These are phyloP conservation scores for Pampusana beccarii DNA, from an alignment of 2,113 vertebrate species.

Conservation along the genomic window DNA sequence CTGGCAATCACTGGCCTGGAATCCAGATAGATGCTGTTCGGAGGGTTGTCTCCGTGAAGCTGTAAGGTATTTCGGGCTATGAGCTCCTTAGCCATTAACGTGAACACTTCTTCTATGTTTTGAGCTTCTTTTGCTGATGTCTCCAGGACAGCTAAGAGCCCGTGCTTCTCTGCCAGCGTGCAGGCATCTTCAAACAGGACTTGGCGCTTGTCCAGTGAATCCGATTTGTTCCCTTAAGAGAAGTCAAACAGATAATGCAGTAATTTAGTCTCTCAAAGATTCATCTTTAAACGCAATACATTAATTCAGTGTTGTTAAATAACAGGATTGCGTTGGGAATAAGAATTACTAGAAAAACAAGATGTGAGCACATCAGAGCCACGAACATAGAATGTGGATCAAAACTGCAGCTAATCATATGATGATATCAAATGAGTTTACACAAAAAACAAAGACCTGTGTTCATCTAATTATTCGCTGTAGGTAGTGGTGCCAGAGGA, in stretches of 20 bases:
- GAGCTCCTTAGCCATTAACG: slow-evolving; percentile 80
- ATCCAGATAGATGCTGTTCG: slow-evolving; percentile 68
- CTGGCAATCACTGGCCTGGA: slow-evolving; percentile 75
- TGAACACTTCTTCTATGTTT: slow-evolving; percentile 84
- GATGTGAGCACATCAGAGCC: background rate
- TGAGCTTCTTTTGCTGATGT: slow-evolving; percentile 89
- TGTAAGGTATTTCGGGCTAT: slow-evolving; percentile 78
- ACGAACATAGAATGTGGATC: background rate
- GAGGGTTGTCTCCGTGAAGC: slow-evolving; percentile 57
- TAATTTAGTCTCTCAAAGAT: background rate
- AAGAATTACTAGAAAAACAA: background rate
- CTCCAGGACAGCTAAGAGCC: slow-evolving; percentile 89
- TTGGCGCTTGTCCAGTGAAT: slow-evolving; percentile 82
- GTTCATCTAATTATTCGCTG: background rate
- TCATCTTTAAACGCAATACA: background rate
- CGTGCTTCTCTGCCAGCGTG: slow-evolving; percentile 82
- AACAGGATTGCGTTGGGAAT: background rate
- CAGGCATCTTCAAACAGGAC: slow-evolving; percentile 91
- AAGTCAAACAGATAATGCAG: background rate
- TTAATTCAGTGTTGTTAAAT: background rate
- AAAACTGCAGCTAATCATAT: background rate
- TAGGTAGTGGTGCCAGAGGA: background rate
- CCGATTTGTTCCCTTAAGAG: slow-evolving; percentile 89
- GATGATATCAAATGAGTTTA: background rate
- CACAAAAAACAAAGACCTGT: background rate